phyloP scores from a whole-genome alignment of 2,113 vertebrate genomes.

The Mesoclemmys tuberculata region DNA sequence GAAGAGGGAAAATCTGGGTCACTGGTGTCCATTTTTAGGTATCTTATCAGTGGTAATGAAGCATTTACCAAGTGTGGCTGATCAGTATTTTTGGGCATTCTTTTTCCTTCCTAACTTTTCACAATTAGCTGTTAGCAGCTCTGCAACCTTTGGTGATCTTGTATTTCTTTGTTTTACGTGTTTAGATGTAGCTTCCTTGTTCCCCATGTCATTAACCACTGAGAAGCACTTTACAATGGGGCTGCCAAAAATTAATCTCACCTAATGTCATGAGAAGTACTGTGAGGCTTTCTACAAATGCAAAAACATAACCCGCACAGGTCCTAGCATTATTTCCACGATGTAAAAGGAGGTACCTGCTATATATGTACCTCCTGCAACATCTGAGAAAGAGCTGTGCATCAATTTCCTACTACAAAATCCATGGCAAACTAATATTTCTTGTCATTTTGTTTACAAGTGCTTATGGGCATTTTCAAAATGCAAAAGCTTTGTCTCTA shows the following conservation, averaged over 20 bases:
- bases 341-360: too few relatives aligned
- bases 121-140: background rate
- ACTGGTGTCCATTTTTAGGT: background rate
- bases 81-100: background rate
- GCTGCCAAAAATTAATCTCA: background rate
- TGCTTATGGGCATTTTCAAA: background rate
- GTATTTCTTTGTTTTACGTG: background rate
- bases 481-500: background rate
- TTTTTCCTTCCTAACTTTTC: background rate
- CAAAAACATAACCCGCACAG: background rate
- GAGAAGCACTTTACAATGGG: background rate
- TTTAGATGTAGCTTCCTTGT: background rate
- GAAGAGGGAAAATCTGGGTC: background rate
- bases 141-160: background rate
- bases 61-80: rapidly evolving
- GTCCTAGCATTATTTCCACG: background rate
- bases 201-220: rapidly evolving
- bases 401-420: background rate
- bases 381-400: background rate
- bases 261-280: background rate
- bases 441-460: background rate
- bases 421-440: background rate
- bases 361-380: background rate
- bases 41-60: background rate
- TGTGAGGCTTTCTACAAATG: background rate